Conservation (phyloP, 1,140 invertebrate genomes). For the Ruditapes philippinarum region DNA sequence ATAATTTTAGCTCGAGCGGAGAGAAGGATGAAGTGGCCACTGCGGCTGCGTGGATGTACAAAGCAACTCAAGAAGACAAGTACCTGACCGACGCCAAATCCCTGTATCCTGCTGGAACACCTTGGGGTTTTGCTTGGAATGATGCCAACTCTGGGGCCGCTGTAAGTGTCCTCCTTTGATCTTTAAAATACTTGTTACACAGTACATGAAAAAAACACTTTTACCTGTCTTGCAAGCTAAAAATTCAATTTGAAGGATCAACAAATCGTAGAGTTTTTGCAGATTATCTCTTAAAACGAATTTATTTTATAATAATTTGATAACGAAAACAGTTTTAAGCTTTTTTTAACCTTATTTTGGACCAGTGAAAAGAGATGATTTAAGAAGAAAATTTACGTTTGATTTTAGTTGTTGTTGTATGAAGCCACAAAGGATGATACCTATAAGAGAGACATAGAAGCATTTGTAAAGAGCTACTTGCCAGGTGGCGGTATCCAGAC, state of each 20-base stretch:
- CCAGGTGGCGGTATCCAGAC: conserved; percentile 76
- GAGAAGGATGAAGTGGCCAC: conserved; percentile 90
- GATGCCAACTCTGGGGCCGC: conserved; percentile 89
- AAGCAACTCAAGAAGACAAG: conserved; percentile 88
- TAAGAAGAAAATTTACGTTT: no score
- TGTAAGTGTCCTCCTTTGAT: no score
- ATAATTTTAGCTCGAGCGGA: conserved; percentile 88
- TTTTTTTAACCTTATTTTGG: no score
- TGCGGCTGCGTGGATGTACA: conserved; percentile 89
- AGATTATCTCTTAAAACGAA: no score
- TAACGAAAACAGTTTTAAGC: no score
- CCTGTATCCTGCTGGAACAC: conserved; percentile 84
- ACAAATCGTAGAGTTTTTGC: no score
- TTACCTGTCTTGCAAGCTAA: no score
- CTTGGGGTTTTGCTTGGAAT: conserved; percentile 88
- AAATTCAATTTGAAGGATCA: no score
- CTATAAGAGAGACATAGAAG: conserved; percentile 70
- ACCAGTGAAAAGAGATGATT: no score
- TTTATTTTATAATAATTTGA: no score
- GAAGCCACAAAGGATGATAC: conserved; percentile 65
- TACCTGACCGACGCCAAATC: conserved; percentile 88
- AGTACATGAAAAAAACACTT: no score
- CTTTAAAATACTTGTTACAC: no score
- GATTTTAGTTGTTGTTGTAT: conserved; percentile 77
- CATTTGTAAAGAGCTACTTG: conserved; percentile 69